A percentile compares a stretch with the other conserved stretches of the same genome.
phyloP scores from a whole-genome alignment of 2,113 vertebrate species.

The Vidua chalybeata region DNA sequence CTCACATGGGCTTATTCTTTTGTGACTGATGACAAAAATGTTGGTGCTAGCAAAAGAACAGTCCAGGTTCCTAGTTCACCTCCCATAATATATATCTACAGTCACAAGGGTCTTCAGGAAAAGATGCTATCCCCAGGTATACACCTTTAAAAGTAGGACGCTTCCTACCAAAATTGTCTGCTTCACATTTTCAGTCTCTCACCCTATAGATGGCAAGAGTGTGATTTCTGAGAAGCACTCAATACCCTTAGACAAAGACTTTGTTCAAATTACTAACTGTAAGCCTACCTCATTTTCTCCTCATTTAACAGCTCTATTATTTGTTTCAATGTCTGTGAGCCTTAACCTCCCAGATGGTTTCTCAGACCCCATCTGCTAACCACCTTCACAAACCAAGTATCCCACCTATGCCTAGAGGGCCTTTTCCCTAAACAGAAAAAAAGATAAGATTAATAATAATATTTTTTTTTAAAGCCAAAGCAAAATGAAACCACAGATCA shows the following conservation, averaged over 20 bases:
- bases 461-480: neutral
- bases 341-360: neutral
- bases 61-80: neutral
- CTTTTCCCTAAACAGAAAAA: neutral
- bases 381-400: neutral
- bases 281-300: neutral
- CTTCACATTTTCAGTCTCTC: neutral
- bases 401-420: neutral
- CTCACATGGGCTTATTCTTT: neutral
- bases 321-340: neutral
- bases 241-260: neutral
- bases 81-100: neutral
- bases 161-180: neutral
- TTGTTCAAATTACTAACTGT: neutral
- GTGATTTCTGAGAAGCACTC: neutral
- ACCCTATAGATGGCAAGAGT: neutral
- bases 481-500: neutral
- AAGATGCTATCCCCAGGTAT: neutral
- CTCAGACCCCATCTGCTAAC: neutral
- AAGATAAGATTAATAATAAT: neutral
- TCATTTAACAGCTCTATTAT: neutral
- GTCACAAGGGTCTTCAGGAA: neutral
- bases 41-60: neutral
- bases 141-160: neutral
- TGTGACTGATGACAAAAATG: neutral